These are phyloP conservation scores for Tilapia sparmanii DNA, from an alignment of 2,113 vertebrate species.

Conservation along the genomic window DNA sequence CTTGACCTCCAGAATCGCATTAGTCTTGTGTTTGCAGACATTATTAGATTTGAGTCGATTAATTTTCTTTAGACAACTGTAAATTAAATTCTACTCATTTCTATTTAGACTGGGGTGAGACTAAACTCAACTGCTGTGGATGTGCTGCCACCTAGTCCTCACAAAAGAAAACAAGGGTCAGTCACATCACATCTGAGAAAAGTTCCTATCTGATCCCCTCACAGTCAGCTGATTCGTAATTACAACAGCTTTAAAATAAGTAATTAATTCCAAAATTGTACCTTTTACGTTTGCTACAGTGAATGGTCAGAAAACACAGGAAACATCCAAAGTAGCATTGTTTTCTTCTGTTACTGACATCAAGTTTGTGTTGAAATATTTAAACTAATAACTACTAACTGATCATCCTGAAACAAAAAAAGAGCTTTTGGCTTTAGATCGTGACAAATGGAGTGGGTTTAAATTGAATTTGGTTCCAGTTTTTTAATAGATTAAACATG, in stretches of 20 bases:
- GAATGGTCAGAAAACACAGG: neutral
- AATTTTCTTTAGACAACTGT: neutral
- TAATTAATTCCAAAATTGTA: neutral
- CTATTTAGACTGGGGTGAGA: neutral
- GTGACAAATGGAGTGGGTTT: neutral
- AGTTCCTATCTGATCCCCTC: neutral
- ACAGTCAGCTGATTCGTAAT: neutral
- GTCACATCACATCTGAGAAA: neutral
- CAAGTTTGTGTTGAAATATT: neutral
- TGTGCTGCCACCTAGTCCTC: constrained; percentile 33
- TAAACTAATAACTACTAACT: neutral
- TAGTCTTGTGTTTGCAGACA: neutral
- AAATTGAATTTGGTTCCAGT: neutral
- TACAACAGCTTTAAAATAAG: neutral
- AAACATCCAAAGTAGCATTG: neutral
- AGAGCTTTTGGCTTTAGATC: neutral
- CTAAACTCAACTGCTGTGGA: neutral
- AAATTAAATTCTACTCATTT: neutral
- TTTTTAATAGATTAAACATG: neutral
- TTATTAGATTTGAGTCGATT: neutral
- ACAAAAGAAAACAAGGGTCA: neutral
- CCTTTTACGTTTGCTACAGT: neutral
- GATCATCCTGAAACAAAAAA: neutral
- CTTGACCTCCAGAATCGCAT: neutral
- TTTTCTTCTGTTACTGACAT: neutral